Evolutionary conservation across 2,797 vertebrate genomes (phyloP), one percentile per base, ranked within the genome.

Genomic region (Rhabdomys pumilio): DNA sequence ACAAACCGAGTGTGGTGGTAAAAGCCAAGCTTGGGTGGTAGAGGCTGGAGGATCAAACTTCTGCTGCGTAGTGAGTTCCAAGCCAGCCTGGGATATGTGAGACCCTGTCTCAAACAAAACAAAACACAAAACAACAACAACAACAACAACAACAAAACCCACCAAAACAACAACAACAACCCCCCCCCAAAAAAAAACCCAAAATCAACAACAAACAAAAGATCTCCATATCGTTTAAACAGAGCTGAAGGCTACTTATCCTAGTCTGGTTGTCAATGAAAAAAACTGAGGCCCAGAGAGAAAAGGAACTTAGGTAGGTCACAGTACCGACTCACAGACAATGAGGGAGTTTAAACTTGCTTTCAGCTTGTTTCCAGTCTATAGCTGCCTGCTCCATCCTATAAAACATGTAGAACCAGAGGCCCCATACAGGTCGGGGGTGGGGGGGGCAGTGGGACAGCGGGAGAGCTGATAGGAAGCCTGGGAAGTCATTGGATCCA

Each of bases 271-370:
- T 89, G 61, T 76, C 59, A n/a, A 7, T 15, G n/a, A 88, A 31
- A 61, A 93, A 92, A 63, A 93, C 26, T 6, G 57, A 75, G 82
- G 38, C 81, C 44, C 69, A n/a, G 76, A 63, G 34, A 82, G 47
- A 94, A 53, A 73, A 83, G 47, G 12, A 57, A 59, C n/a, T 57
- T 76, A 38, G 50, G 72, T 20, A 61, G 65, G 81, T 57, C 55
- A 59, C 31, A 5, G 31, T 44, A 57, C 19, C 8, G 11, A 73
- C 38, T 75, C 55, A 47, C 31, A 95, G 77, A n/a, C 61, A 44
- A 24, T 15, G 38, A n/a, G 15, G 72, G 38, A 84, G 69, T 73
- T 79, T 65, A 69, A 91, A 57, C 63, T 47, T 91, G 19, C 44
- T 89, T 44, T 88, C 67, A 19, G 2, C 85, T 50, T 57, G 75